phyloP scores from a whole-genome alignment of 2,113 vertebrate species.

The Paracanthobrama guichenoti region DNA sequence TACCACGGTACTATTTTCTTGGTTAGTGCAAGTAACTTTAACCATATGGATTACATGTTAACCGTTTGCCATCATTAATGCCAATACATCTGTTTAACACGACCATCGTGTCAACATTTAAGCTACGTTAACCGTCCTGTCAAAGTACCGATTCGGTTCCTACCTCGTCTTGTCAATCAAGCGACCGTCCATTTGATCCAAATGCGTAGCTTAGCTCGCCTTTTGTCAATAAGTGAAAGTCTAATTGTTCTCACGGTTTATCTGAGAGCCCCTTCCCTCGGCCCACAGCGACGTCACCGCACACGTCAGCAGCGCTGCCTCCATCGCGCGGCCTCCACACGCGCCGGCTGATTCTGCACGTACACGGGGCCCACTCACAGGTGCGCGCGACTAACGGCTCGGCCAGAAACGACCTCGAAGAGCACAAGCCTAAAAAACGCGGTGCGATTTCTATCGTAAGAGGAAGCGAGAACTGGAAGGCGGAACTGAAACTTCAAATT shows the following conservation, averaged over 20 bases:
- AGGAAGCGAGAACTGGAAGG: background rate
- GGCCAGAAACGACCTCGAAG: background rate
- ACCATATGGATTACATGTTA: no score
- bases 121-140: no score
- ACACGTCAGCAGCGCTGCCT: background rate
- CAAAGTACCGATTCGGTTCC: background rate
- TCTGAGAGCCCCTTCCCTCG: background rate
- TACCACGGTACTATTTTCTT: no score
- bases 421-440: background rate
- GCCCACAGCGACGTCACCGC: constrained; percentile 19
- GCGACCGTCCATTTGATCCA: background rate
- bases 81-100: background rate
- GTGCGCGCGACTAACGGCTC: background rate
- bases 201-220: background rate
- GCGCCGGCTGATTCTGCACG: constrained; percentile 44
- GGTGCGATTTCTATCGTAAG: background rate
- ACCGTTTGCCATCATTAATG: background rate
- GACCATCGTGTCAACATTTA: no score
- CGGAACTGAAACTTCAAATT: background rate
- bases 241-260: constrained; percentile 24
- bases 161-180: constrained; percentile 43
- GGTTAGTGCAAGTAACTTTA: no score
- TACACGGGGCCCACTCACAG: constrained; percentile 41
- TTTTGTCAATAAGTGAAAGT: background rate
- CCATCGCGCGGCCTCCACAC: constrained; percentile 30